Conservation (phyloP, 2,888 invertebrate genomes). For the Tryphoninae sp. region DNA sequence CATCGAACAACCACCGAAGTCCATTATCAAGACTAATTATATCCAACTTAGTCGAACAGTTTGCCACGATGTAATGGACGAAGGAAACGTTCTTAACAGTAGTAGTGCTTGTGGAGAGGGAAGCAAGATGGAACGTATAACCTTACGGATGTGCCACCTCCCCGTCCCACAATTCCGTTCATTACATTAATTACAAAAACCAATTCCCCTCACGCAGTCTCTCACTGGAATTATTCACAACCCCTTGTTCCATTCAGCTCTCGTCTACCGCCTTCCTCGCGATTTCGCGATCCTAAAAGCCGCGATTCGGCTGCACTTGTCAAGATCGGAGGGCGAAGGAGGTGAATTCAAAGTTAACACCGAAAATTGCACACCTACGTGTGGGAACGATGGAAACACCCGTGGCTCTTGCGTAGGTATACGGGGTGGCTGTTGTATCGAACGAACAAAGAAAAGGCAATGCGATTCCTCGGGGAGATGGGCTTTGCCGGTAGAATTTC, state of each 20-base stretch:
- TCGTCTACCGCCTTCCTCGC: neutral
- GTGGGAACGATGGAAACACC: neutral
- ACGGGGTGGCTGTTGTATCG: neutral
- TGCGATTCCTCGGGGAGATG: constrained; percentile 28
- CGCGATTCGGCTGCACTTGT: too few species aligned
- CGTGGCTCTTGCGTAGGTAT: neutral
- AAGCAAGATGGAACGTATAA: constrained; percentile 51
- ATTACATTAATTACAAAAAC: constrained; percentile 76
- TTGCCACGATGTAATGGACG: constrained; percentile 77
- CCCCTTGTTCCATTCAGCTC: constrained; percentile 6
- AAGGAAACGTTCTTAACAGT: constrained; percentile 73
- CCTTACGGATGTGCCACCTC: constrained; percentile 51
- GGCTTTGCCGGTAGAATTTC: constrained; percentile 57
- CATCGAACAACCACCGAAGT: constrained; percentile 70
- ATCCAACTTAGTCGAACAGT: constrained; percentile 79
- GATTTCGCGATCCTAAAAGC: too few species aligned
- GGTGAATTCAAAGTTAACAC: too few species aligned
- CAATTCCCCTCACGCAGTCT: constrained; percentile 61
- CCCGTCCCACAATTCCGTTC: constrained; percentile 71
- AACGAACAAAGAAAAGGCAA: constrained; percentile 37
- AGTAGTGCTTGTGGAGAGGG: constrained; percentile 39
- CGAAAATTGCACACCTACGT: too few species aligned
- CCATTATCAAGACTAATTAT: constrained; percentile 80
- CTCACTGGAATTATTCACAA: constrained; percentile 8
- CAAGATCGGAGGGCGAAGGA: too few species aligned